Conservation (phyloP, 2,888 invertebrate species). For the Ctena decussata region DNA sequence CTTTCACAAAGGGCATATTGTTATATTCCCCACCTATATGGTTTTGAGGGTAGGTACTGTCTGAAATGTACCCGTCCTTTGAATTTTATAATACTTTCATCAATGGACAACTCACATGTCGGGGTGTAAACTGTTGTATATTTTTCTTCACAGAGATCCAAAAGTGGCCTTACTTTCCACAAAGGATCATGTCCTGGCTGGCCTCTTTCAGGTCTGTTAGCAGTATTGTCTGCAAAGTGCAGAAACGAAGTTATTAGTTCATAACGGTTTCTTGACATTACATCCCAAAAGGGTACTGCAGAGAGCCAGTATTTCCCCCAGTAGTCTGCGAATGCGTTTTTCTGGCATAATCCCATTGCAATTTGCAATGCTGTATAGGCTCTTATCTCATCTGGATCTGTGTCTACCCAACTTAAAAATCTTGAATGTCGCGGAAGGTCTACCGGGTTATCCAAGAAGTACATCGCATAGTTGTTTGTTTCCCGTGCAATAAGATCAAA, state of each 20-base stretch:
- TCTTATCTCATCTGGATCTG: slow-evolving; percentile 14
- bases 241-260: too few relatives aligned
- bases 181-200: slow-evolving; percentile 19
- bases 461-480: slow-evolving; percentile 39
- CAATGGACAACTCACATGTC: slow-evolving; percentile 14
- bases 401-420: slow-evolving; percentile 20
- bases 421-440: not conserved
- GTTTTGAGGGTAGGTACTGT: slow-evolving; percentile 55
- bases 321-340: slow-evolving; percentile 32
- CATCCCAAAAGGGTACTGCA: too few relatives aligned
- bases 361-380: slow-evolving; percentile 26
- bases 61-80: slow-evolving; percentile 40
- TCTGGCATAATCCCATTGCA: too few relatives aligned
- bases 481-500: slow-evolving; percentile 30
- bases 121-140: slow-evolving; percentile 34
- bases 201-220: slow-evolving; percentile 6
- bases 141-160: slow-evolving; percentile 31
- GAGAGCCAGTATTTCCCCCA: too few relatives aligned
- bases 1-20: slow-evolving; percentile 47
- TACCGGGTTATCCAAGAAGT: slow-evolving; percentile 3
- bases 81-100: slow-evolving; percentile 53
- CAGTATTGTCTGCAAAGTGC: too few relatives aligned
- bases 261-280: too few relatives aligned
- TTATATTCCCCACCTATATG: slow-evolving; percentile 41
- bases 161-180: slow-evolving; percentile 20